Conservation (phyloP, 1,140 invertebrate species). For the Drosophila trapezifrons region DNA sequence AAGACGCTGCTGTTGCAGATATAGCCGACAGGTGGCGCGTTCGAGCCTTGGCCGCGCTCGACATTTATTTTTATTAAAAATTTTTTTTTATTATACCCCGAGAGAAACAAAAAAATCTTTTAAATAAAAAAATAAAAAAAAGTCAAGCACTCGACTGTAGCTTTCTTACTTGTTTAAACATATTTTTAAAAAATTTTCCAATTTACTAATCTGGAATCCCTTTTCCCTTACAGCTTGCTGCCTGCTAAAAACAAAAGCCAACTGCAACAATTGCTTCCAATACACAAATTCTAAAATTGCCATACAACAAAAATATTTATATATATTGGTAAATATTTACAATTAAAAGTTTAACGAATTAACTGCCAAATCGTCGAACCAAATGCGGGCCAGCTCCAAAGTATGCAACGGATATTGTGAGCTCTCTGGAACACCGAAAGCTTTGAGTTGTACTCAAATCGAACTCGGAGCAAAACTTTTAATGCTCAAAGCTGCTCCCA, state of each 20-base stretch:
- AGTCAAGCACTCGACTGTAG: too few relatives aligned
- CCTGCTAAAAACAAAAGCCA: constrained; percentile 14
- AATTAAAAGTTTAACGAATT: constrained; percentile 1
- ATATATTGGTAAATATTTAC: background rate
- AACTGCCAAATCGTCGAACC: constrained; percentile 40
- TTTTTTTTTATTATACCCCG: too few relatives aligned
- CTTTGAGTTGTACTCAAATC: constrained; percentile 25
- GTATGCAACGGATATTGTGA: constrained; percentile 47
- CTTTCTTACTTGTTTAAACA: background rate
- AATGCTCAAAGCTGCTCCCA: constrained; percentile 48
- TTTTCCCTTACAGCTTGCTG: constrained; percentile 37
- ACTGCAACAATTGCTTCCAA: constrained; percentile 64
- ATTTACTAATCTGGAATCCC: background rate
- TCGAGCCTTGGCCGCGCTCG: too few relatives aligned
- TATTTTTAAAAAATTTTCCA: background rate
- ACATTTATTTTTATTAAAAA: too few relatives aligned
- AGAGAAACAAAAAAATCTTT: too few relatives aligned
- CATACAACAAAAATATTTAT: constrained; percentile 42
- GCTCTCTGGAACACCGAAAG: constrained; percentile 7
- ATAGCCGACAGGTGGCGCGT: too few relatives aligned
- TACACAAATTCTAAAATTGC: constrained; percentile 28
- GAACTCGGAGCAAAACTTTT: constrained; percentile 18
- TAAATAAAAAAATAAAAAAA: too few relatives aligned
- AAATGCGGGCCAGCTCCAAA: constrained; percentile 26
- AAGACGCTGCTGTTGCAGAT: too few relatives aligned